phyloP scores from a whole-genome alignment of 1,140 invertebrate genomes.

The Brachionus sp. region DNA sequence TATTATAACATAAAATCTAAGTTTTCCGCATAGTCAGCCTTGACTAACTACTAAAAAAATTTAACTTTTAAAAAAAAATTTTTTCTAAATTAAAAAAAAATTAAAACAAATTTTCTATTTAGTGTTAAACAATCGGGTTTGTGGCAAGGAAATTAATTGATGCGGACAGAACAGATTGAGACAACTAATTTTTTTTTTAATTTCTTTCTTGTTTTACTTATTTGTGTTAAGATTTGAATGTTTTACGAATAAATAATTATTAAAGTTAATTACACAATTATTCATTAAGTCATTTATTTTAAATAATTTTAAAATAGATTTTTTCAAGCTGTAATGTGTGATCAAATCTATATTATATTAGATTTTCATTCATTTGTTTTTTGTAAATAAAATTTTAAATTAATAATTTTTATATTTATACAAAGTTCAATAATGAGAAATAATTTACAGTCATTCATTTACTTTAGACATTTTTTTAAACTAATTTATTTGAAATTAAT shows the following conservation, averaged over 20 bases:
- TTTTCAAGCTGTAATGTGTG: neutral
- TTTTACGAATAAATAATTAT: neutral
- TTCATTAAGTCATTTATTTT: neutral
- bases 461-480: too few relatives aligned
- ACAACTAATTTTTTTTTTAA: neutral
- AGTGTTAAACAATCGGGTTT: slow-evolving; percentile 44
- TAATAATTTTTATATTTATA: neutral
- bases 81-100: neutral
- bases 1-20: slow-evolving; percentile 36
- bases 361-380: neutral
- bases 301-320: neutral
- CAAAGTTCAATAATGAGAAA: too few relatives aligned
- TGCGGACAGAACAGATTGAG: neutral
- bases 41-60: neutral
- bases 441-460: too few relatives aligned
- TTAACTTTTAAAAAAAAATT: neutral
- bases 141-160: slow-evolving; percentile 22
- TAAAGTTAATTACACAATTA: neutral
- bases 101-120: neutral
- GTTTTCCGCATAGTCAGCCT: slow-evolving; percentile 20
- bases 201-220: neutral
- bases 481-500: too few relatives aligned
- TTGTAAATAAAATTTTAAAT: neutral
- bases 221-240: neutral
- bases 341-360: neutral